Evolutionary conservation across 2,888 invertebrate species (phyloP).

Genomic region (Himalopsyche anomala): DNA sequence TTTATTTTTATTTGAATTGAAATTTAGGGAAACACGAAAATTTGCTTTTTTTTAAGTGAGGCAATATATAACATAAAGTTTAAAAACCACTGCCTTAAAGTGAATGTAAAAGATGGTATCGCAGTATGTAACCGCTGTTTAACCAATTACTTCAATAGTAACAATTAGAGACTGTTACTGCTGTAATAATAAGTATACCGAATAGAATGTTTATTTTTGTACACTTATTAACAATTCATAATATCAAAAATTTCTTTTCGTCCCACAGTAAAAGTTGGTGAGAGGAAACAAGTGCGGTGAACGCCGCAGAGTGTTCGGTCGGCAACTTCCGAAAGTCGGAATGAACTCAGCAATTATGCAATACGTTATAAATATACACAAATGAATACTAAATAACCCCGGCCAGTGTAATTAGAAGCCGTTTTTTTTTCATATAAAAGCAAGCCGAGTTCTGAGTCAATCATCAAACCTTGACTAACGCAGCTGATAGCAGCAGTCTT

Average conservation of each 20-base stretch:
- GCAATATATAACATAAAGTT: no score
- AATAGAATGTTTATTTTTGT: neutral
- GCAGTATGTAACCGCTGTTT: neutral
- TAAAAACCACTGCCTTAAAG: neutral
- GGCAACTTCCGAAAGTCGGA: neutral
- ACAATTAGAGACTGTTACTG: neutral
- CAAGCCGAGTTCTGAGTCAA: conserved; percentile 51
- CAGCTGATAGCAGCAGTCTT: conserved; percentile 53
- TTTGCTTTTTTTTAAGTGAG: no score
- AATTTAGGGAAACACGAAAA: no score
- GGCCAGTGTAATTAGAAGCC: conserved; percentile 48
- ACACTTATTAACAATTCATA: neutral
- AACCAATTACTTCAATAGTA: neutral
- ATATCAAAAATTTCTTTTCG: conserved; percentile 52
- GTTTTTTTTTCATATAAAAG: conserved; percentile 61
- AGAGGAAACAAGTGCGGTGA: conserved; percentile 54
- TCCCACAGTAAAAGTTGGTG: conserved; percentile 58
- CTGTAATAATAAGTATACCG: neutral
- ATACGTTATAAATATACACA: conserved; percentile 54
- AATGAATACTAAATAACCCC: conserved; percentile 54
- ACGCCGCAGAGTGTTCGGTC: conserved; percentile 43
- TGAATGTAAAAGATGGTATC: neutral
- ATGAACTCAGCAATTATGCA: conserved; percentile 53
- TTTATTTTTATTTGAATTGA: no score
- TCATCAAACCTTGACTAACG: conserved; percentile 55